These are phyloP conservation scores for Osedax frankpressi DNA, from an alignment of 2,888 invertebrate genomes.

Conservation along the genomic window DNA sequence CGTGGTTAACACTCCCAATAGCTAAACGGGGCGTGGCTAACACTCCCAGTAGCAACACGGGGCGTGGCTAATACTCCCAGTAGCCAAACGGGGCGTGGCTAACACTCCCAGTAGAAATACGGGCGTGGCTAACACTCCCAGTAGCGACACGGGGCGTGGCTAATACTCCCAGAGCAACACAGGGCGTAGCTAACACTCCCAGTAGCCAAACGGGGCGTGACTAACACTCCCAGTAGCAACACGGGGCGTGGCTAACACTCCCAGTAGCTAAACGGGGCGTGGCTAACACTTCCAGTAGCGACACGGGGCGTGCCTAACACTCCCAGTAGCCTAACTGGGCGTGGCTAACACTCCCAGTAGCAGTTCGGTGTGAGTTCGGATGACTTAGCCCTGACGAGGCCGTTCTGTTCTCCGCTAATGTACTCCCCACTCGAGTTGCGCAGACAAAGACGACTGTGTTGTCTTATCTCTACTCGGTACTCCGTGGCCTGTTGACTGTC, in stretches of 20 bases:
- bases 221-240: too few species aligned
- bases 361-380: slow-evolving; percentile 25
- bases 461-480: slow-evolving; percentile 80
- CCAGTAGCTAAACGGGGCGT: too few species aligned
- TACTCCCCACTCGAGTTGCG: slow-evolving; percentile 57
- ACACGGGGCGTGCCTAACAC: too few species aligned
- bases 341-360: slow-evolving; percentile 29
- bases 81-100: slow-evolving; percentile 33
- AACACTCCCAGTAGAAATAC: slow-evolving; percentile 30
- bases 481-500: slow-evolving; percentile 71
- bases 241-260: too few species aligned
- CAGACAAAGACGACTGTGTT: slow-evolving; percentile 81
- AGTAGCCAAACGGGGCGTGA: too few species aligned
- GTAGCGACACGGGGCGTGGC: too few species aligned
- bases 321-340: too few species aligned
- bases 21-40: slow-evolving; percentile 22
- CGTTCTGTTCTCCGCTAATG: slow-evolving; percentile 44
- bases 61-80: slow-evolving; percentile 27
- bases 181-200: too few species aligned
- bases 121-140: too few species aligned
- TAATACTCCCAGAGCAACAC: too few species aligned
- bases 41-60: slow-evolving; percentile 30
- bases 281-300: slow-evolving; percentile 30
- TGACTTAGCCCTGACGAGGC: slow-evolving; percentile 35
- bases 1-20: too few species aligned